Evolutionary conservation across 2,888 invertebrate species (phyloP).

Genomic region (Argyresthia albistria): DNA sequence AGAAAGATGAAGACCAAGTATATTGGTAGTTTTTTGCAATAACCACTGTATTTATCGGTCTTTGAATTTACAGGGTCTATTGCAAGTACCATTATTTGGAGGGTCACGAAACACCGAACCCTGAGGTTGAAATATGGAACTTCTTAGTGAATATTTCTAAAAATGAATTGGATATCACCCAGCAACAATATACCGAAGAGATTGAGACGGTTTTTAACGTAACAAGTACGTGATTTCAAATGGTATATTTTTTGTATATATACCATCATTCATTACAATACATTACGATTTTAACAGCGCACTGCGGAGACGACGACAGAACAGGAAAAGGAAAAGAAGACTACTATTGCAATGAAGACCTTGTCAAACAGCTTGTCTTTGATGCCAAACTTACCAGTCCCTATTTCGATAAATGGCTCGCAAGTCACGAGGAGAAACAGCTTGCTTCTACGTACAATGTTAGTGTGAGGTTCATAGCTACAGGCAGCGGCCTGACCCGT

Average conservation of each 20-base stretch:
- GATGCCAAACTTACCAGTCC: slow-evolving; percentile 83
- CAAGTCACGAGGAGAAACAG: slow-evolving; percentile 56
- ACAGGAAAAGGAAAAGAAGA: slow-evolving; percentile 73
- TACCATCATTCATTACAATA: neutral
- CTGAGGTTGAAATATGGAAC: slow-evolving; percentile 82
- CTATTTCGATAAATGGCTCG: slow-evolving; percentile 71
- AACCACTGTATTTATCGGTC: no score
- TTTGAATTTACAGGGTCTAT: slow-evolving; percentile 76
- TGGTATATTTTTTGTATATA: neutral
- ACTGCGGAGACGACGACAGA: slow-evolving; percentile 44
- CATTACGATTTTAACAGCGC: neutral
- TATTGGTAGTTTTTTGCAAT: no score
- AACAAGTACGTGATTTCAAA: slow-evolving; percentile 31
- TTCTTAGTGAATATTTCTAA: slow-evolving; percentile 79
- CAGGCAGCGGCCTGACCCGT: slow-evolving; percentile 90
- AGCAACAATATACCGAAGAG: slow-evolving; percentile 46
- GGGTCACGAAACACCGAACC: slow-evolving; percentile 80
- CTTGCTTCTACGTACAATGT: slow-evolving; percentile 80
- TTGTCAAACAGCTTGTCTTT: slow-evolving; percentile 88
- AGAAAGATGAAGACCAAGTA: no score
- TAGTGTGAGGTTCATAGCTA: slow-evolving; percentile 86
- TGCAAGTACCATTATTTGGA: slow-evolving; percentile 90
- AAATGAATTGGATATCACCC: slow-evolving; percentile 52
- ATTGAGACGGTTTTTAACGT: slow-evolving; percentile 28
- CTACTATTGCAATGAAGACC: slow-evolving; percentile 88